These are phyloP conservation scores for Lamprotornis superbus DNA, from an alignment of 2,113 vertebrate species.

Conservation along the genomic window DNA sequence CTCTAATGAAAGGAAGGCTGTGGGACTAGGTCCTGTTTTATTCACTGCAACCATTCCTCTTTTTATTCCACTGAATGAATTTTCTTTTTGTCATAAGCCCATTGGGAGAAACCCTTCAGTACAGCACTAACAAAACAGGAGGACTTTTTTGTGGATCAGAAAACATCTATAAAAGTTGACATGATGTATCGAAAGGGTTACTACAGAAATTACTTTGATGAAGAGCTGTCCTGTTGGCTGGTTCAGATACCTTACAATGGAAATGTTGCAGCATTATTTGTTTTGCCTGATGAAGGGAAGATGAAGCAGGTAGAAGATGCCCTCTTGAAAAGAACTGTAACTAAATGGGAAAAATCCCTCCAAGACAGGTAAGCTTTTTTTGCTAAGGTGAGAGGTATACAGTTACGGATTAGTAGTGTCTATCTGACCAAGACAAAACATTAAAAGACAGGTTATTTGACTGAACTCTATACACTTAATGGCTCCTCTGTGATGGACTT, in stretches of 20 bases:
- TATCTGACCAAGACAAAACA: background rate
- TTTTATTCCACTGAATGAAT: background rate
- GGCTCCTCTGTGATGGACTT: background rate
- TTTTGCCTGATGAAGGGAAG: slow-evolving; percentile 63
- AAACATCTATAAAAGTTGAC: slow-evolving; percentile 17
- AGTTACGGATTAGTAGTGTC: background rate
- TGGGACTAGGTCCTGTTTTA: background rate
- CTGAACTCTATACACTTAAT: background rate
- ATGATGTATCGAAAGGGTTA: slow-evolving; percentile 73
- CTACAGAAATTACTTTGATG: slow-evolving; percentile 74
- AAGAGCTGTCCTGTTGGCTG: slow-evolving; percentile 68
- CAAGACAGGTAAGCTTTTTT: slow-evolving; percentile 42
- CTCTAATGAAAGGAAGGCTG: background rate
- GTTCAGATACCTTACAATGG: slow-evolving; percentile 66
- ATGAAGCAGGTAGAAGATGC: slow-evolving; percentile 60
- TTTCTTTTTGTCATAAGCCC: slow-evolving; percentile 52
- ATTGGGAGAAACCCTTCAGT: slow-evolving; percentile 75
- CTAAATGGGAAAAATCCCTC: slow-evolving; percentile 50
- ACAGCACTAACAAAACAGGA: slow-evolving; percentile 43
- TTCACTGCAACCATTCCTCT: background rate
- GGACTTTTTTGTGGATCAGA: slow-evolving; percentile 52
- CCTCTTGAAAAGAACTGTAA: slow-evolving; percentile 23
- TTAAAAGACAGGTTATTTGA: background rate
- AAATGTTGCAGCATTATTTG: slow-evolving; percentile 45
- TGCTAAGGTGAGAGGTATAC: background rate